Evolutionary conservation across 2,113 vertebrate species (phyloP).

Genomic region (Anseranas semipalmata): DNA sequence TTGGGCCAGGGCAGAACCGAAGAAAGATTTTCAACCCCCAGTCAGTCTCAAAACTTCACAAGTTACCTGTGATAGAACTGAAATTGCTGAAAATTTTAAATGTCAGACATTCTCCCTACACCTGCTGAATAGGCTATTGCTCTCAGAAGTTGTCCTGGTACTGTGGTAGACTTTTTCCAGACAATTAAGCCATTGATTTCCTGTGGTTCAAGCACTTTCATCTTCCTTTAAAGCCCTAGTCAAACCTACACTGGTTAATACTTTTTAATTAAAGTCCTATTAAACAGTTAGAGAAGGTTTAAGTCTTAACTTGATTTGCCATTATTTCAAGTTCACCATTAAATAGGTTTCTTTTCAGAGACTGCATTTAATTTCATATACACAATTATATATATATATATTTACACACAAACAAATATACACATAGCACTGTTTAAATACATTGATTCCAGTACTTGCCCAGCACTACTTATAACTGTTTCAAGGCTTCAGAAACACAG

Average conservation of each 20-base stretch:
- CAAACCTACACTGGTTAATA: not conserved
- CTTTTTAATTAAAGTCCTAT: slow-evolving; percentile 17
- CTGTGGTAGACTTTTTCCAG: slow-evolving; percentile 33
- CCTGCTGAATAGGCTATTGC: not conserved
- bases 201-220: not conserved
- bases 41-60: not conserved
- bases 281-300: not conserved
- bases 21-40: not conserved
- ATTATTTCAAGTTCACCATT: not conserved
- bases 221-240: not conserved
- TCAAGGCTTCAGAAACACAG: not conserved
- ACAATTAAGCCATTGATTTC: slow-evolving; percentile 49
- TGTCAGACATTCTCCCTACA: not conserved
- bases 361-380: not conserved
- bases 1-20: too few species aligned
- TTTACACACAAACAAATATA: not conserved
- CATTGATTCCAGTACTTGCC: not conserved
- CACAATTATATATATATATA: not conserved
- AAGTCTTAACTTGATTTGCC: not conserved
- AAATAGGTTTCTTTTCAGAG: not conserved
- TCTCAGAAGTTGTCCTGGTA: slow-evolving; percentile 12
- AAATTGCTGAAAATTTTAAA: not conserved
- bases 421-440: not conserved
- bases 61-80: not conserved
- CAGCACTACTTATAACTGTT: not conserved